Base-by-base conservation (phyloP, 2,113 vertebrate species). In the Sorex araneus region DNA sequence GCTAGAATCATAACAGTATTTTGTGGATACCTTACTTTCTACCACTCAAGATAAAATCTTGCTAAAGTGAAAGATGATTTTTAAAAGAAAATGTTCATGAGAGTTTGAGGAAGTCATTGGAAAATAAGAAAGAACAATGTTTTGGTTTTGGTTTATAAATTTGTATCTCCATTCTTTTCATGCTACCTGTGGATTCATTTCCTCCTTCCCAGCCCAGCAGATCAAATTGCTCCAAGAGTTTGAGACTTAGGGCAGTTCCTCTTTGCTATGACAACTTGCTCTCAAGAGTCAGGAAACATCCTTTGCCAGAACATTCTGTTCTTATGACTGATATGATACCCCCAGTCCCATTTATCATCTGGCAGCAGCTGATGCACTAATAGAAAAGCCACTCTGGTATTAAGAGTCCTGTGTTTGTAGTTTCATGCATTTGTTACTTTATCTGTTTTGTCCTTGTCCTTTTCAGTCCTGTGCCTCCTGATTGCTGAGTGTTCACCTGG, bases 381-480 rank as follows among this genome's bases (percentile, higher is more conserved):
- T 7, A 80, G 63, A 21, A 87, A 19, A 47, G 30, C 18, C 28
- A 71, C 4, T 15, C 30, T 12, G 19, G 19, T 70, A 12, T 96
- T 87, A 89, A 85, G 57, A 87, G n/a, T 92, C 63, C 28, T 89
- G 9, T 76, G 45, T 92, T 90, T 95, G 43, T 94, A 63, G 91
- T 84, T 45, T 67, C 64, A 60, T 89, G 76, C 63, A 47, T 93
- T 92, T 93, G 94, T 93, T 95, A 81, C 64, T 43, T 60, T 60
- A 60, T 23, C 57, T 95, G 34, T 96, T 96, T 96, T 95, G 82
- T 96, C 74, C 91, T 87, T 92, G 23, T 88, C 91, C 87, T 16
- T 92, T 96, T 71, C 70, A 96, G 95, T 95, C 89, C 36, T 91
- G 83, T 93, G 95, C 95, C 80, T 95, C 94, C 89, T 95, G 95